These are phyloP conservation scores for Danio albolineatus DNA, from an alignment of 2,797 vertebrate genomes.

Conservation along the genomic window DNA sequence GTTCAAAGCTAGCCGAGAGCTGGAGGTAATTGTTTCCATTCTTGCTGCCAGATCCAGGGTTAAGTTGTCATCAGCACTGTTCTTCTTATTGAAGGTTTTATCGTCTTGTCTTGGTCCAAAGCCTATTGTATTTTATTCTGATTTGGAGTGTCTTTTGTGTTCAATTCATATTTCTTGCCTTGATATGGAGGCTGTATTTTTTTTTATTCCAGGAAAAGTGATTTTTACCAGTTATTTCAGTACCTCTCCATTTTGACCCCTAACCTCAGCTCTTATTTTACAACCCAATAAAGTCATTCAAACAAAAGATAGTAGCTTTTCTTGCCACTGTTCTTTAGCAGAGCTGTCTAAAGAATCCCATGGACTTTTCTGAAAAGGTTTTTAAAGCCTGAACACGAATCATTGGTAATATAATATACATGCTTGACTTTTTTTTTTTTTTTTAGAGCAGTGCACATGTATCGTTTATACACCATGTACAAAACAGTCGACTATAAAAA, in stretches of 20 bases:
- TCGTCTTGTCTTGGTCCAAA: constrained; percentile 70
- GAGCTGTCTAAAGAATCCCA: constrained; percentile 28
- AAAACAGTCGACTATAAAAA: constrained; percentile 9
- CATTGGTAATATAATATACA: constrained; percentile 29
- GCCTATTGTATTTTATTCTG: constrained; percentile 65
- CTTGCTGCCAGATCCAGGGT: constrained; percentile 72
- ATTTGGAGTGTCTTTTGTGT: constrained; percentile 70
- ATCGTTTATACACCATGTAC: neutral
- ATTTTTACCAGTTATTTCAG: constrained; percentile 55
- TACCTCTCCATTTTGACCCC: constrained; percentile 65
- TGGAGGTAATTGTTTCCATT: constrained; percentile 81
- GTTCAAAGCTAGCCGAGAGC: constrained; percentile 72
- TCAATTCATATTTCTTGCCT: constrained; percentile 66
- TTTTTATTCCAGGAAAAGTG: constrained; percentile 55
- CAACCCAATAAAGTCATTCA: constrained; percentile 67
- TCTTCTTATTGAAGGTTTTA: constrained; percentile 70
- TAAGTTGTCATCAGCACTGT: constrained; percentile 72
- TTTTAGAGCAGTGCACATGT: neutral
- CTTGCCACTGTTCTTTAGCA: constrained; percentile 48
- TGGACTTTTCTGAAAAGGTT: neutral
- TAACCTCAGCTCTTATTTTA: constrained; percentile 63
- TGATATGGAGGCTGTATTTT: constrained; percentile 56
- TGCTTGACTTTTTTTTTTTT: constrained; percentile 23
- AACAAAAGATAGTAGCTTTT: constrained; percentile 42
- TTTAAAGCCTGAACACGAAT: constrained; percentile 7